phyloP scores from a whole-genome alignment of 2,888 invertebrate species.

The Dicyrtomina minuta region DNA sequence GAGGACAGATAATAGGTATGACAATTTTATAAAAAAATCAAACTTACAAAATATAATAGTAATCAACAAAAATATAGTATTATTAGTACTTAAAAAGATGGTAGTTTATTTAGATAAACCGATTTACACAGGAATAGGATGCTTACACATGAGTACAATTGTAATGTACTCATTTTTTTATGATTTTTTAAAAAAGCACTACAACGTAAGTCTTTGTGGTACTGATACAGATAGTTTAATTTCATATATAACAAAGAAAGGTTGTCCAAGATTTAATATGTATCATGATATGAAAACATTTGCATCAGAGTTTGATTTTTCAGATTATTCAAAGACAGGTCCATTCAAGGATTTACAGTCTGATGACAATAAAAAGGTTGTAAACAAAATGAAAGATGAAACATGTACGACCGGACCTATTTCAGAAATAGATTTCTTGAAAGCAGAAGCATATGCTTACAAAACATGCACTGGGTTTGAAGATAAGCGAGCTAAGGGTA shows the following conservation, averaged over 20 bases:
- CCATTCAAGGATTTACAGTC: too few species aligned
- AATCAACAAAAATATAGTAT: conserved; percentile 47
- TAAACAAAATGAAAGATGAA: conserved; percentile 55
- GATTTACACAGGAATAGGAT: conserved; percentile 49
- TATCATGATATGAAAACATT: conserved; percentile 23
- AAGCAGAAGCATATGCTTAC: conserved; percentile 26
- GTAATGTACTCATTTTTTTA: conserved; percentile 53
- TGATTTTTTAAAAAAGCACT: conserved; percentile 45
- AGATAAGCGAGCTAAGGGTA: conserved; percentile 18
- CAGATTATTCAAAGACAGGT: conserved; percentile 51
- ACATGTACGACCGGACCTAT: conserved; percentile 45
- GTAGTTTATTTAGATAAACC: conserved; percentile 43
- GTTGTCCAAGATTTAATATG: conserved; percentile 45
- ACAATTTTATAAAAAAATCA: neutral
- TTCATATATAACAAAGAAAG: too few species aligned
- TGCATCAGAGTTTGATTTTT: conserved; percentile 45
- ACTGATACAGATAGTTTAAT: neutral
- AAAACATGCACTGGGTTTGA: neutral
- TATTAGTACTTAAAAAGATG: conserved; percentile 41
- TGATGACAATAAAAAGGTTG: too few species aligned
- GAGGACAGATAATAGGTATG: too few species aligned
- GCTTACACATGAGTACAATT: conserved; percentile 51
- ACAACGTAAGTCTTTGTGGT: conserved; percentile 34
- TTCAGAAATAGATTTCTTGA: conserved; percentile 50
- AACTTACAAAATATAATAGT: conserved; percentile 26